Percentiles rank a stretch among this genome's conserved stretches.
phyloP scores from a whole-genome alignment of 2,888 invertebrate species.

The Tineola bisselliella region DNA sequence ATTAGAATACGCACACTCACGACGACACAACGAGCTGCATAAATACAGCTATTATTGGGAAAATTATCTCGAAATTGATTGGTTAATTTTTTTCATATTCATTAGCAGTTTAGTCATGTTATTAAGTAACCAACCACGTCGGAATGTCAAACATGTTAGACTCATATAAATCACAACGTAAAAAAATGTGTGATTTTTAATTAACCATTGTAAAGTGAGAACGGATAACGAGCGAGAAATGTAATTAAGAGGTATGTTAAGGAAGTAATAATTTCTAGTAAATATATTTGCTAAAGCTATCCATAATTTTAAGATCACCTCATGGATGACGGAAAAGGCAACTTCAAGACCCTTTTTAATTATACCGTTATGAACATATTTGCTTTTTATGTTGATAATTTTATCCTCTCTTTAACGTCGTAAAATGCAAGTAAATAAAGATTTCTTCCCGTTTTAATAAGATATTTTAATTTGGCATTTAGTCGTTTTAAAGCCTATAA shows the following conservation, averaged over 20 bases:
- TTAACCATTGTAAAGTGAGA: background rate
- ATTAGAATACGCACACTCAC: too few species aligned
- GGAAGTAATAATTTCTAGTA: background rate
- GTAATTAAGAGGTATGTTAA: background rate
- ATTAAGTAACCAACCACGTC: too few species aligned
- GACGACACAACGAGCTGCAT: too few species aligned
- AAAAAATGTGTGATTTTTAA: background rate
- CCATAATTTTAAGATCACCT: background rate
- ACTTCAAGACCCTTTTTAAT: background rate
- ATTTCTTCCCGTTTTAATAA: background rate
- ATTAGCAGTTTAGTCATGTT: too few species aligned
- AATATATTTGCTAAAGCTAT: conserved; percentile 1
- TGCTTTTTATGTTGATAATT: background rate
- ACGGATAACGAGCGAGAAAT: background rate
- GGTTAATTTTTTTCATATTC: too few species aligned
- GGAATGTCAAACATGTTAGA: too few species aligned
- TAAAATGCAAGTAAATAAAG: background rate
- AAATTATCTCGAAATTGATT: too few species aligned
- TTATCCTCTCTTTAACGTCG: background rate
- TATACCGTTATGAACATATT: background rate
- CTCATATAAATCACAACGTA: background rate
- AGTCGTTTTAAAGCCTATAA: too few species aligned
- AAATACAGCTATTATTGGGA: too few species aligned
- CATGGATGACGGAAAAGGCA: background rate
- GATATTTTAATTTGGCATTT: too few species aligned